A percentile compares a stretch with the other conserved stretches of the same genome.
phyloP scores from a whole-genome alignment of 1,140 invertebrate species.

The Sipha flava region DNA sequence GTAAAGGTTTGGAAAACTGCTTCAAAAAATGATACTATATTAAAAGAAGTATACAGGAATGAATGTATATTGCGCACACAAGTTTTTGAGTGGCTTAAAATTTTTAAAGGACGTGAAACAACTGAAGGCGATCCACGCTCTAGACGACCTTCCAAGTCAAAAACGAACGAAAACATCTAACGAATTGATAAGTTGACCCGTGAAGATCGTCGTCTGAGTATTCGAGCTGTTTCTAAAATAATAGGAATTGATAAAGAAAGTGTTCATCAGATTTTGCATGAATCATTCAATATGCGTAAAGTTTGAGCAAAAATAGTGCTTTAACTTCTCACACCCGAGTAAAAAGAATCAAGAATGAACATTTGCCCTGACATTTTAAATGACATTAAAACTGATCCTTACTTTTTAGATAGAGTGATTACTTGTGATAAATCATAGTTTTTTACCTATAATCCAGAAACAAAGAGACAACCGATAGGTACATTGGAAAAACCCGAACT shows the following conservation, averaged over 20 bases:
- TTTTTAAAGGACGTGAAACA: not conserved
- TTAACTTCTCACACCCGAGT: constrained; percentile 19
- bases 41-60: not conserved
- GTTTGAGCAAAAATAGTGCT: not conserved
- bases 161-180: not conserved
- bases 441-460: too few species aligned
- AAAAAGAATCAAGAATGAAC: too few species aligned
- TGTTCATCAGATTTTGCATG: not conserved
- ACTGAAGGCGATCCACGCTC: not conserved
- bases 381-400: too few species aligned
- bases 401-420: too few species aligned
- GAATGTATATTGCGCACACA: not conserved
- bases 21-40: not conserved
- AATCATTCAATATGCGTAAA: not conserved
- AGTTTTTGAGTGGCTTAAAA: constrained; percentile 28
- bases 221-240: not conserved
- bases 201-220: too few species aligned
- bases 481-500: too few species aligned
- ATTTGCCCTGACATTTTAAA: too few species aligned
- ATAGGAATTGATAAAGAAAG: not conserved
- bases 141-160: not conserved
- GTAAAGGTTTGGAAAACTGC: not conserved
- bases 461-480: too few species aligned
- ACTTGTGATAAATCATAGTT: too few species aligned
- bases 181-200: not conserved